These are phyloP conservation scores for Pseudanteris insignis DNA, from an alignment of 2,888 invertebrate genomes.

Conservation along the genomic window DNA sequence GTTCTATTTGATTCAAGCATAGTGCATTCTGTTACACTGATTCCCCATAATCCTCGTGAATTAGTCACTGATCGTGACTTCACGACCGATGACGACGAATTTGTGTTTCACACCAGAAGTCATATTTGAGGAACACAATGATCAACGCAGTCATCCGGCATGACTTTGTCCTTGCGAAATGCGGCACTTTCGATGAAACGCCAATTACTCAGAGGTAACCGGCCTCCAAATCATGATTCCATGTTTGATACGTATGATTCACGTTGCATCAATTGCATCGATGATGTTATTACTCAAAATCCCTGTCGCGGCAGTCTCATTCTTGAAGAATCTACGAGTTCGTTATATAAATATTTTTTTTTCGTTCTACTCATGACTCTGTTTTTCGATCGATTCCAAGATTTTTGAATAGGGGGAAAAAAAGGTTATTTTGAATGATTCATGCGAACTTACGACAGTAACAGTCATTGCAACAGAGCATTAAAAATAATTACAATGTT, in stretches of 20 bases:
- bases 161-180: slow-evolving; percentile 33
- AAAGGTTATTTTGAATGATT: too few species aligned
- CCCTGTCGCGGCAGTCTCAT: background rate
- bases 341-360: too few species aligned
- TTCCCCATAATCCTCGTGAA: slow-evolving; percentile 12
- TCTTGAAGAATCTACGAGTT: too few species aligned
- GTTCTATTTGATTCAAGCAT: slow-evolving; percentile 1
- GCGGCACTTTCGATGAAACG: slow-evolving; percentile 34
- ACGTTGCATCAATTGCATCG: slow-evolving; percentile 23
- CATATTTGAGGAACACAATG: slow-evolving; percentile 24
- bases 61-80: slow-evolving; percentile 27
- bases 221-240: slow-evolving; percentile 37
- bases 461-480: too few species aligned
- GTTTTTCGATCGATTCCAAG: too few species aligned
- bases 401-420: too few species aligned
- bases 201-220: slow-evolving; percentile 44
- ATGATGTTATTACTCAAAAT: slow-evolving; percentile 30
- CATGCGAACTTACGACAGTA: too few species aligned
- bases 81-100: slow-evolving; percentile 28
- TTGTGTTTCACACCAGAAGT: slow-evolving; percentile 20
- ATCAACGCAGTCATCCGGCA: slow-evolving; percentile 20
- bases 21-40: slow-evolving; percentile 4
- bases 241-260: slow-evolving; percentile 29
- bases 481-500: too few species aligned
- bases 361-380: too few species aligned